phyloP scores from a whole-genome alignment of 2,113 vertebrate species.

The Felis catus region DNA sequence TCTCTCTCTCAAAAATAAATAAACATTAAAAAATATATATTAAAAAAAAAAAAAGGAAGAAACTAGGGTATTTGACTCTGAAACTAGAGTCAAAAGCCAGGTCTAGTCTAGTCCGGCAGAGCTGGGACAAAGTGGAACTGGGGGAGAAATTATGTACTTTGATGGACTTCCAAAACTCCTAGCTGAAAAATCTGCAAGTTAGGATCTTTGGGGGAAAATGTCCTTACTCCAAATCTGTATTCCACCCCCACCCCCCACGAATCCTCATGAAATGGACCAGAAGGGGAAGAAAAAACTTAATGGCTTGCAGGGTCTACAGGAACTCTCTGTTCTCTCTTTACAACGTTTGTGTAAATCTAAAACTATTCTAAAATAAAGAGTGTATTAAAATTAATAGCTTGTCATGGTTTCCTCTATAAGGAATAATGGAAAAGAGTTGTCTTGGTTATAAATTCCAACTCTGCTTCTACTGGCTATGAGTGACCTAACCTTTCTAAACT shows the following conservation, averaged over 20 bases:
- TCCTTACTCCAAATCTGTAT: constrained; percentile 42
- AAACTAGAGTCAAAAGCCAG: constrained; percentile 10
- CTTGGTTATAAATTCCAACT: neutral
- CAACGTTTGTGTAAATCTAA: constrained; percentile 56
- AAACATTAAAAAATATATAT: too few relatives aligned
- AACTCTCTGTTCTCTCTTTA: constrained; percentile 27
- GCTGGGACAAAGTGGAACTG: neutral
- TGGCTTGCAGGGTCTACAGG: neutral
- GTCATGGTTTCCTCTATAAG: constrained; percentile 21
- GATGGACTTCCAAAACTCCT: constrained; percentile 10
- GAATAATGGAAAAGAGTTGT: neutral
- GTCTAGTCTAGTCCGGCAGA: neutral
- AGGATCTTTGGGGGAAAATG: constrained; percentile 37
- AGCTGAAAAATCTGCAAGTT: constrained; percentile 52
- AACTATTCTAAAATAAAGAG: constrained; percentile 47
- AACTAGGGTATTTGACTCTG: neutral
- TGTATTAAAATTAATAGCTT: constrained; percentile 38
- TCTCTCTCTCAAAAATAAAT: too few relatives aligned
- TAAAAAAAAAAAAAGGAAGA: neutral
- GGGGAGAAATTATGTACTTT: neutral
- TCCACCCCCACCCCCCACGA: neutral
- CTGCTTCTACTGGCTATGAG: neutral
- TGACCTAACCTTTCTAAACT: neutral
- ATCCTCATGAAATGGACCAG: constrained; percentile 50
- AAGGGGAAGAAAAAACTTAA: neutral